Base-by-base conservation (phyloP, 2,888 invertebrate species). In the Elegia similella region DNA sequence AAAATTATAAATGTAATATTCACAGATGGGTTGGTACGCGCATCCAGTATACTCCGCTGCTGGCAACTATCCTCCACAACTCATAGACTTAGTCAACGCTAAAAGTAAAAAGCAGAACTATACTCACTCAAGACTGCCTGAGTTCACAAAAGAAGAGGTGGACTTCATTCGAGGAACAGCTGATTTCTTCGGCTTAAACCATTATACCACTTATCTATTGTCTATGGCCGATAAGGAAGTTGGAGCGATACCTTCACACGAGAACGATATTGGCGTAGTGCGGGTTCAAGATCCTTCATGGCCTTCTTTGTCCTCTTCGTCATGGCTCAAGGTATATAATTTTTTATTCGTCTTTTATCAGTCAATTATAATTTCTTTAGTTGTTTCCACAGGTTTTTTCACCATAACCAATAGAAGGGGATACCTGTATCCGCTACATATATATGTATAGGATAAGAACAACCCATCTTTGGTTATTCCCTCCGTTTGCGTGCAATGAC, bases 311-410 rank as follows among this genome's bases (percentile, higher is more conserved):
- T 93, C 92, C n/a, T 93, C 93, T 6, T 91, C 91, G 0, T 73
- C 78, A 2, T 94, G 94, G 94, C 79, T 94, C 23, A 93, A 91
- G 88, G 94, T 94, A 80, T n/a, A 29, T n/a, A n/a, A n/a, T n/a
- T n/a, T n/a, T n/a, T n/a, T n/a, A n/a, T n/a, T n/a, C n/a, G n/a
- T n/a, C n/a, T n/a, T n/a, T n/a, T n/a, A n/a, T n/a, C n/a, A n/a
- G n/a, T n/a, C n/a, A n/a, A n/a, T n/a, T n/a, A n/a, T n/a, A n/a
- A n/a, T n/a, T n/a, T n/a, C n/a, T n/a, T n/a, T n/a, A n/a, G n/a
- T n/a, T n/a, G n/a, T n/a, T n/a, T n/a, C n/a, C n/a, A n/a, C n/a
- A n/a, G n/a, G n/a, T n/a, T n/a, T n/a, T n/a, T n/a, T n/a, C n/a
- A n/a, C n/a, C n/a, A n/a, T n/a, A n/a, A n/a, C n/a, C n/a, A n/a